Conservation (phyloP, 2,888 invertebrate genomes). For the Tillus elongatus region DNA sequence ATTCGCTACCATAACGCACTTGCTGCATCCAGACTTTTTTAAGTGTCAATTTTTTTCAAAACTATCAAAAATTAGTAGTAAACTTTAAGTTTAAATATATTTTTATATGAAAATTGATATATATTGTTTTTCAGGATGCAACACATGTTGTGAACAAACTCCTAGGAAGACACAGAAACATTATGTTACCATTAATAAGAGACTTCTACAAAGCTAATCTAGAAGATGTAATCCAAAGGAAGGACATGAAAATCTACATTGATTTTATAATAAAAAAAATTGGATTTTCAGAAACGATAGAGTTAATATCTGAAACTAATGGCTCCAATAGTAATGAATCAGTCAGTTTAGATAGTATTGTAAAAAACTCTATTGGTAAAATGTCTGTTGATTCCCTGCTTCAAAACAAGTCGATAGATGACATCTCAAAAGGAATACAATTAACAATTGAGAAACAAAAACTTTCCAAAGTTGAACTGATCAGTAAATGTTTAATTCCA, state of each 20-base stretch:
- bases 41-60: too few relatives aligned
- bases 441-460: constrained; percentile 18
- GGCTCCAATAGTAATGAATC: too few relatives aligned
- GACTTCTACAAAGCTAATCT: not conserved
- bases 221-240: not conserved
- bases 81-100: too few relatives aligned
- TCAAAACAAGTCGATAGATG: constrained; percentile 17
- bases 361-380: too few relatives aligned
- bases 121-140: too few relatives aligned
- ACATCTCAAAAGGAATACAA: constrained; percentile 18
- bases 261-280: not conserved
- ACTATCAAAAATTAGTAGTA: too few relatives aligned
- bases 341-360: too few relatives aligned
- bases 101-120: too few relatives aligned
- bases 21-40: too few relatives aligned
- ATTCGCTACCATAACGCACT: too few relatives aligned
- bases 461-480: constrained; percentile 17
- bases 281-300: not conserved
- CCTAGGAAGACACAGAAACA: not conserved
- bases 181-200: too few relatives aligned
- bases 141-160: not conserved
- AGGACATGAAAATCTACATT: not conserved
- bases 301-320: not conserved
- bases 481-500: constrained; percentile 21
- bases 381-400: constrained; percentile 14